Conservation (phyloP, 2,797 vertebrate species). For the Karalla daura region DNA sequence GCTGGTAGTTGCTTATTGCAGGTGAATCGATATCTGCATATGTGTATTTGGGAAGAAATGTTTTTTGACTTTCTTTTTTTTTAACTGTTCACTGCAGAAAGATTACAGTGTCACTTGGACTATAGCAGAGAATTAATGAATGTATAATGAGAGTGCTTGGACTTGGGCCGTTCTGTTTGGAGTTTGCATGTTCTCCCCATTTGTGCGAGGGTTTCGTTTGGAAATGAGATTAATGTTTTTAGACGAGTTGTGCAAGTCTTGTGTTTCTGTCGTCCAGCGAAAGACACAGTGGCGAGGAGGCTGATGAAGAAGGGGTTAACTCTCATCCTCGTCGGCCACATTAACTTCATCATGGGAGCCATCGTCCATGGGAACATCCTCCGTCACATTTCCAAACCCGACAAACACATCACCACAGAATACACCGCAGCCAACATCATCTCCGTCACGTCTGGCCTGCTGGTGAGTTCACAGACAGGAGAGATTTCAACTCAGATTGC, state of each 20-base stretch:
- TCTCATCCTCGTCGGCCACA: conserved; percentile 91
- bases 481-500: not conserved
- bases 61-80: not conserved
- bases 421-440: conserved; percentile 90
- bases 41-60: no score
- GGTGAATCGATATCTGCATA: not conserved
- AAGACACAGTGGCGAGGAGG: conserved; percentile 82
- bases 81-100: not conserved
- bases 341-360: conserved; percentile 91
- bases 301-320: conserved; percentile 90
- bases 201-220: no score
- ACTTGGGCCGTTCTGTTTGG: no score
- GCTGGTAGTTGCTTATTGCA: not conserved
- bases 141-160: no score
- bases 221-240: not conserved
- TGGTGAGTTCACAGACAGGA: conserved; percentile 82
- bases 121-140: not conserved
- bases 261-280: conserved; percentile 74
- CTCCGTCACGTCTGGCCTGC: conserved; percentile 90
- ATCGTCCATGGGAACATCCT: conserved; percentile 93
- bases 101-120: not conserved
- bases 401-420: conserved; percentile 81
- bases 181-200: no score
- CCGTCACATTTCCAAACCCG: conserved; percentile 90
- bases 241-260: not conserved